A percentile compares a stretch with the other conserved stretches of the same genome.
phyloP scores from a whole-genome alignment of 2,113 vertebrate species.

The Suncus etruscus region DNA sequence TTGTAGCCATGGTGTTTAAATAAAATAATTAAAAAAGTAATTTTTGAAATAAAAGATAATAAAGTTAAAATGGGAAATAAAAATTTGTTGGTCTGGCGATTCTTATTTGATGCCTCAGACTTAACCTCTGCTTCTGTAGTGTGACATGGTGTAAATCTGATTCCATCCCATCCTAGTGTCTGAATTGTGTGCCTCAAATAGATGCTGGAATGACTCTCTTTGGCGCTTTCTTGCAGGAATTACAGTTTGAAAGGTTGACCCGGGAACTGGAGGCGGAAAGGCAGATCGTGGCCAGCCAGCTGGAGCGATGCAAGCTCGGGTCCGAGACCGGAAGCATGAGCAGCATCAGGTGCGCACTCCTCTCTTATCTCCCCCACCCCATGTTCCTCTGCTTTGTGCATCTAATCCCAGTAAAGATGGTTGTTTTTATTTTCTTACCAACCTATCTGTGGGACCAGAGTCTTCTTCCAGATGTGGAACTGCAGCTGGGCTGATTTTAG shows the following conservation, averaged over 20 bases:
- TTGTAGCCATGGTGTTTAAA: too few species aligned
- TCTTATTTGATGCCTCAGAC: neutral
- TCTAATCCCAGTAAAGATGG: neutral
- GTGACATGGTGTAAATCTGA: neutral
- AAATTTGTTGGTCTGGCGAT: neutral
- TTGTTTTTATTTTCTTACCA: neutral
- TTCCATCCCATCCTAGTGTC: neutral
- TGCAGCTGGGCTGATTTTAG: slow-evolving; percentile 45
- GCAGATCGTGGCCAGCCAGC: slow-evolving; percentile 97
- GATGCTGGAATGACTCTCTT: slow-evolving; percentile 54
- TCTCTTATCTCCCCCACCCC: neutral
- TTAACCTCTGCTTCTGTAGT: neutral
- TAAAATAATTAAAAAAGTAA: too few species aligned
- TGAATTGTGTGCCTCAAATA: neutral
- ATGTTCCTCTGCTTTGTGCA: neutral
- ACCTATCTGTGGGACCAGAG: accelerated
- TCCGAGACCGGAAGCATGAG: slow-evolving; percentile 98
- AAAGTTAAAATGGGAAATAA: too few species aligned
- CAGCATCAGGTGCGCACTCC: slow-evolving; percentile 93
- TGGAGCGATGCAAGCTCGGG: slow-evolving; percentile 99
- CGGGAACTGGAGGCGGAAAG: slow-evolving; percentile 98
- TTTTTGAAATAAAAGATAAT: too few species aligned
- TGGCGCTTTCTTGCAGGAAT: slow-evolving; percentile 89
- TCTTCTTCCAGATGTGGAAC: slow-evolving; percentile 13
- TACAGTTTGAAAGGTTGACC: slow-evolving; percentile 98